Percentiles rank a stretch among this genome's conserved stretches.
Conservation (phyloP, 2,797 vertebrate genomes). For the Sebastes reedi region DNA sequence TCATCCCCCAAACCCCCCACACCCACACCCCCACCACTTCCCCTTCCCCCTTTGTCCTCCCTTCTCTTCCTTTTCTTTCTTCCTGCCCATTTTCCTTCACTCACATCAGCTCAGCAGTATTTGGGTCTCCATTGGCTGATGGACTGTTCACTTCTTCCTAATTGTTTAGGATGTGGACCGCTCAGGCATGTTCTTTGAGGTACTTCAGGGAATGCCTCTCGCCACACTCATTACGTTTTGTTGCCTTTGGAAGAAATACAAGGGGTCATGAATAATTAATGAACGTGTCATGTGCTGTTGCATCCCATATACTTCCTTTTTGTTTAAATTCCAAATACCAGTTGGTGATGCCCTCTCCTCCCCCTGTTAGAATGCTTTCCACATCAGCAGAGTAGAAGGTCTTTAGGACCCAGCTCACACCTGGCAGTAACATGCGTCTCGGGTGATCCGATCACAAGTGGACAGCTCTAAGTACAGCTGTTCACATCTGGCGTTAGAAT, state of each 20-base stretch:
- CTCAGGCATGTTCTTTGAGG: slow-evolving; percentile 57
- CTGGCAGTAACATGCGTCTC: background rate
- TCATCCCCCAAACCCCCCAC: background rate
- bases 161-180: slow-evolving; percentile 48
- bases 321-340: background rate
- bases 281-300: slow-evolving; percentile 6
- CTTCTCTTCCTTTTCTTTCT: slow-evolving; percentile 11
- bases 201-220: slow-evolving; percentile 51
- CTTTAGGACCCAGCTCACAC: background rate
- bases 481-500: rapidly evolving
- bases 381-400: background rate
- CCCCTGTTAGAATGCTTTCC: background rate
- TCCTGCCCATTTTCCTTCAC: slow-evolving; percentile 59
- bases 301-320: background rate
- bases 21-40: background rate
- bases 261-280: slow-evolving; percentile 61
- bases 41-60: background rate
- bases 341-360: background rate
- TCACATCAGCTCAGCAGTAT: slow-evolving; percentile 40
- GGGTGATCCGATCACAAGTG: no score
- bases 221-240: slow-evolving; percentile 16
- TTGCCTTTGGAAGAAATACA: slow-evolving; percentile 28
- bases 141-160: slow-evolving; percentile 48
- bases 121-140: slow-evolving; percentile 52
- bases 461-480: no score